Evolutionary conservation across 1,140 invertebrate genomes (phyloP).

Genomic region (Sycophila sp.): DNA sequence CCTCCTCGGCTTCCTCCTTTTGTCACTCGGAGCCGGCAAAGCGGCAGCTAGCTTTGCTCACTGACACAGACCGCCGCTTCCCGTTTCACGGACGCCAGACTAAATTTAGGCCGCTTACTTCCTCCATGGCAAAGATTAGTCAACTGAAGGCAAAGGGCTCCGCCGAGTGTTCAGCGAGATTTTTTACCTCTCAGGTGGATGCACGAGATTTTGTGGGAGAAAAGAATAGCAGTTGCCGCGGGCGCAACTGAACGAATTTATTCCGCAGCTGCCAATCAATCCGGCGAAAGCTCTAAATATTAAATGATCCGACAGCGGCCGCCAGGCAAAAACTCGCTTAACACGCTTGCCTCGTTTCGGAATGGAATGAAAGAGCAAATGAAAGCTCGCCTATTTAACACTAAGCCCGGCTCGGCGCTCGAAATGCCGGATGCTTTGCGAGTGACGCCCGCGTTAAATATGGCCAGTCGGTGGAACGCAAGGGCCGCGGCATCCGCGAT

Average conservation of each 20-base stretch:
- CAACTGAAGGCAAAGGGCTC: no score
- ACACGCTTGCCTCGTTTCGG: conserved; percentile 20
- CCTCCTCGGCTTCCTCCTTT: conserved; percentile 32
- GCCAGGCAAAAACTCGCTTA: not conserved
- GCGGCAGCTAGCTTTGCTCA: not conserved
- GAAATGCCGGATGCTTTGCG: not conserved
- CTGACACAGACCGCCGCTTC: conserved; percentile 36
- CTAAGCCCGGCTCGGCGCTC: not conserved
- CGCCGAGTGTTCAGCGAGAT: no score
- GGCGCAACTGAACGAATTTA: no score
- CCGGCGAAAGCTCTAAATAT: no score
- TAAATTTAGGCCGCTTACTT: conserved; percentile 12
- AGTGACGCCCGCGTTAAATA: not conserved
- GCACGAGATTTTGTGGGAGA: no score
- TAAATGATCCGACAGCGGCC: no score
- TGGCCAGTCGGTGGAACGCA: no score
- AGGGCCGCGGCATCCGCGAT: no score
- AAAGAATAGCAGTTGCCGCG: no score
- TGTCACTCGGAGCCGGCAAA: conserved; percentile 16
- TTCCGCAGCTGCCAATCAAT: no score
- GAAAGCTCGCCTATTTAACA: not conserved
- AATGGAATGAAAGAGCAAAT: not conserved
- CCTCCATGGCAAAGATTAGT: no score
- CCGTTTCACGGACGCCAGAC: not conserved
- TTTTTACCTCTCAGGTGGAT: no score